Percentiles rank a stretch among this genome's conserved stretches.
Conservation (phyloP, 2,888 invertebrate genomes). For the Eupsilia transversa region DNA sequence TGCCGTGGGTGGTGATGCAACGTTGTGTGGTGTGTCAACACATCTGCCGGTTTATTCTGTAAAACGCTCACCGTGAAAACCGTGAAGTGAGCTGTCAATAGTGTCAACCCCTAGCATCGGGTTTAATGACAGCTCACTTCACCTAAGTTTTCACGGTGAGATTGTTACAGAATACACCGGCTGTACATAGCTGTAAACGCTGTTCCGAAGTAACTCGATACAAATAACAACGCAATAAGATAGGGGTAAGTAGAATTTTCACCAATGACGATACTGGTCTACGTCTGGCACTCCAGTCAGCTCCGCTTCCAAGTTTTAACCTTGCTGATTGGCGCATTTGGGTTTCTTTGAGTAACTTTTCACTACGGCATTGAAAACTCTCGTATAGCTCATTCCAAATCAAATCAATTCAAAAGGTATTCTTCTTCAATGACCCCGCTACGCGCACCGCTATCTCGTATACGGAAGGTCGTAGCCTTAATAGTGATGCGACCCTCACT, state of each 20-base stretch:
- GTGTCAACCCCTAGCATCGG: too few relatives aligned
- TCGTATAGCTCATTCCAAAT: neutral
- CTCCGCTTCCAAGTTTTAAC: neutral
- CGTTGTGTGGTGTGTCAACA: neutral
- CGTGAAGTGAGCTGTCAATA: too few relatives aligned
- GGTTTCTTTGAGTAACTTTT: too few relatives aligned
- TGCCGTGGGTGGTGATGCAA: neutral
- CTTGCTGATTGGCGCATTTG: neutral
- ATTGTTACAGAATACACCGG: too few relatives aligned
- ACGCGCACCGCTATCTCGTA: neutral
- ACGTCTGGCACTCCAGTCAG: neutral
- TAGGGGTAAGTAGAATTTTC: neutral
- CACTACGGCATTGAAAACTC: too few relatives aligned
- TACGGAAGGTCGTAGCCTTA: conserved; percentile 21
- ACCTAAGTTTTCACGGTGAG: too few relatives aligned
- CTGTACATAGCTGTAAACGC: neutral
- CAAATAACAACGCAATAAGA: neutral
- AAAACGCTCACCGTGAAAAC: too few relatives aligned
- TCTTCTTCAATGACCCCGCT: neutral
- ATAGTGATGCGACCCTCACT: conserved; percentile 69
- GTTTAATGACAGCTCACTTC: too few relatives aligned
- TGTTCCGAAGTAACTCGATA: neutral
- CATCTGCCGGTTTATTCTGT: too few relatives aligned
- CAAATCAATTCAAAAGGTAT: neutral
- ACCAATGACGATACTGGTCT: neutral